Conservation (phyloP, 2,888 invertebrate genomes). For the Drosophila fungiperda region DNA sequence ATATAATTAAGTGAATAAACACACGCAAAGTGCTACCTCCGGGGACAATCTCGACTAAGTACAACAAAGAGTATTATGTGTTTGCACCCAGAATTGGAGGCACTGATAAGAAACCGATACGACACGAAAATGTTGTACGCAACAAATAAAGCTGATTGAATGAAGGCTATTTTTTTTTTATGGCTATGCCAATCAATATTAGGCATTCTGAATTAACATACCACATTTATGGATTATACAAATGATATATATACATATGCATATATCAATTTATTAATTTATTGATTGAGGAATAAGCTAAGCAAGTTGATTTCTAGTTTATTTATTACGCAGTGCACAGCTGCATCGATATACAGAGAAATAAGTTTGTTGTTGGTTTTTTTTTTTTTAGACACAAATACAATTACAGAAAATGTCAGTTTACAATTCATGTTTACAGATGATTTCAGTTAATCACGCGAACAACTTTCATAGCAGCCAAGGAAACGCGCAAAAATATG, state of each 20-base stretch:
- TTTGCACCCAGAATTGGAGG: constrained; percentile 25
- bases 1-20: constrained; percentile 8
- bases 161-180: constrained; percentile 34
- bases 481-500: constrained; percentile 31
- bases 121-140: constrained; percentile 8
- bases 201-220: constrained; percentile 56
- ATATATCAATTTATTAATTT: constrained; percentile 19
- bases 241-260: constrained; percentile 3
- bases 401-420: constrained; percentile 37
- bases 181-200: constrained; percentile 63
- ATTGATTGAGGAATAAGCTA: constrained; percentile 4
- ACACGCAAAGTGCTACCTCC: constrained; percentile 38
- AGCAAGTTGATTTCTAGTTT: constrained; percentile 29
- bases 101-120: constrained; percentile 22
- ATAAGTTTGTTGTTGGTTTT: constrained; percentile 19
- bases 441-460: constrained; percentile 72
- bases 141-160: not conserved
- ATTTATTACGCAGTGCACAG: constrained; percentile 59
- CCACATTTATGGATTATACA: constrained; percentile 28
- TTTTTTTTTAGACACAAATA: constrained; percentile 19
- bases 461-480: constrained; percentile 74
- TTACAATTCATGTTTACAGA: constrained; percentile 40
- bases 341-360: constrained; percentile 52
- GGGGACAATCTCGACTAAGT: constrained; percentile 32
- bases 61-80: constrained; percentile 16